Conservation (phyloP, 2,888 invertebrate genomes). For the Poecilus cupreus region DNA sequence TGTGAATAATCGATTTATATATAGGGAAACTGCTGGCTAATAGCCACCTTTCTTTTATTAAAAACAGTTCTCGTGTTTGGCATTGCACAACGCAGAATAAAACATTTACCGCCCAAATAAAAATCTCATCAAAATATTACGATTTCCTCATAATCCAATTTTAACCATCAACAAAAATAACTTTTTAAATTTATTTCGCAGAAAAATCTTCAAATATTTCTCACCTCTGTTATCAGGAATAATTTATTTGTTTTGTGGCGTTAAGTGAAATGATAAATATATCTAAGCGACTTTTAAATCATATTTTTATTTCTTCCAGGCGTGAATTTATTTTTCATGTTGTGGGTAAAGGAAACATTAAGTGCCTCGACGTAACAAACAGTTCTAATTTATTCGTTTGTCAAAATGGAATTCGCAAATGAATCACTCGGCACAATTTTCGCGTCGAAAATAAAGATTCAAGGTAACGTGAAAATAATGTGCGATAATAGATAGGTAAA, state of each 20-base stretch:
- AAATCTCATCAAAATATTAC: slow-evolving; percentile 10
- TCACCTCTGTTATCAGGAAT: background rate
- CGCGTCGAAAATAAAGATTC: slow-evolving; percentile 14
- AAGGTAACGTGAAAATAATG: too few relatives aligned
- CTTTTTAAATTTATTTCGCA: slow-evolving; percentile 3
- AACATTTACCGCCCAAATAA: background rate
- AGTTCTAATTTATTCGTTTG: slow-evolving; percentile 30
- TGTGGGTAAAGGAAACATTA: background rate
- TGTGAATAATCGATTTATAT: too few relatives aligned
- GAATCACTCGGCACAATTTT: background rate
- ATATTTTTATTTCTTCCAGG: slow-evolving; percentile 35
- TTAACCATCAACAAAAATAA: background rate
- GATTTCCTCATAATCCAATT: slow-evolving; percentile 2
- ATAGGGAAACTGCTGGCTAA: background rate
- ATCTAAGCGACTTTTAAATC: slow-evolving; percentile 8
- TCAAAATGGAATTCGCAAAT: slow-evolving; percentile 30
- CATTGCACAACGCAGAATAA: background rate
- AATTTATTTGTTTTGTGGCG: background rate
- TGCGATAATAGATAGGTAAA: too few relatives aligned
- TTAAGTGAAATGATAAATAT: slow-evolving; percentile 7
- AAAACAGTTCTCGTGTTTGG: background rate
- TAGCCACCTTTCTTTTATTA: background rate
- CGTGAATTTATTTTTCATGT: slow-evolving; percentile 29
- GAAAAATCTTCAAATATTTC: background rate
- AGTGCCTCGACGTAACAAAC: background rate